Evolutionary conservation across 2,113 vertebrate genomes (phyloP).

Genomic region (Xenopus borealis): DNA sequence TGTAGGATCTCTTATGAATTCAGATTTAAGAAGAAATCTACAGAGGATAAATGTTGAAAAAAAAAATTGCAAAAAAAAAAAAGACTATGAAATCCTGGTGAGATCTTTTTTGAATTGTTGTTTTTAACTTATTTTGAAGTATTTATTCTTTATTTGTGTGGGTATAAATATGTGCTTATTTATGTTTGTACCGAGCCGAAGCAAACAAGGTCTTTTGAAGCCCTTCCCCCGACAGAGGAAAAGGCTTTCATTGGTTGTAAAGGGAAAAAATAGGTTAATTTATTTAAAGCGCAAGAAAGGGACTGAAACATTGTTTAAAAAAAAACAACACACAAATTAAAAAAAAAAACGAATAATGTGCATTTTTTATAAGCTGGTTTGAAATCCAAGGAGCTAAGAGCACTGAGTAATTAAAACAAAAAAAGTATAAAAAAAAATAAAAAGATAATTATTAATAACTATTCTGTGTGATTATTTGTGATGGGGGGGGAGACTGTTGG

Average conservation of each 20-base stretch:
- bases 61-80: slow-evolving; percentile 21
- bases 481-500: neutral
- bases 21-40: slow-evolving; percentile 22
- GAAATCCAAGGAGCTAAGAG: slow-evolving; percentile 38
- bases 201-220: slow-evolving; percentile 26
- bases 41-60: slow-evolving; percentile 25
- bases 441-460: slow-evolving; percentile 40
- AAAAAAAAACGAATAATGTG: slow-evolving; percentile 40
- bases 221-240: slow-evolving; percentile 10
- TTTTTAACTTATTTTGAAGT: slow-evolving; percentile 47
- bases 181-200: slow-evolving; percentile 71
- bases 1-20: slow-evolving; percentile 41
- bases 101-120: slow-evolving; percentile 42
- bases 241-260: slow-evolving; percentile 11
- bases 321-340: slow-evolving; percentile 9
- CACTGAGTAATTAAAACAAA: slow-evolving; percentile 43
- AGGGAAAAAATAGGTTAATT: slow-evolving; percentile 34
- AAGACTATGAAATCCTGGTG: slow-evolving; percentile 30
- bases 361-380: slow-evolving; percentile 47
- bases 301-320: slow-evolving; percentile 42
- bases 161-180: slow-evolving; percentile 42
- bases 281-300: slow-evolving; percentile 34
- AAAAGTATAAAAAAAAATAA: slow-evolving; percentile 36
- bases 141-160: slow-evolving; percentile 47
- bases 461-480: slow-evolving; percentile 7